Percentiles rank a stretch among this genome's conserved stretches.
Conservation (phyloP, 2,113 vertebrate genomes). For the Centrocercus urophasianus region DNA sequence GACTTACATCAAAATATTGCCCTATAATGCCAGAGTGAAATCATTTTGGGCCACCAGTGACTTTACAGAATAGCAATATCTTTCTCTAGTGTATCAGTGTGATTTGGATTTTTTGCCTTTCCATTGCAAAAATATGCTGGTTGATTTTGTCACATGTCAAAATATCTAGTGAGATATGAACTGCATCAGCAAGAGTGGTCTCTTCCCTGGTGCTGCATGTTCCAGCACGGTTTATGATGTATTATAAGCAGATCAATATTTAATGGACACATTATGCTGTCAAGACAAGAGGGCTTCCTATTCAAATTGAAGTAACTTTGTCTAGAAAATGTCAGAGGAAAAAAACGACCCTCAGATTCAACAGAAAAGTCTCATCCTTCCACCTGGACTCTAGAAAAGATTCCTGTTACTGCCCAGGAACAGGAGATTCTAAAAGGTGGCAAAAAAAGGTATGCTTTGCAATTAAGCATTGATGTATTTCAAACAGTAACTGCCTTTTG, state of each 20-base stretch:
- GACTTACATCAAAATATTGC: not conserved
- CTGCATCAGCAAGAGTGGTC: not conserved
- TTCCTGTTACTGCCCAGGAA: not conserved
- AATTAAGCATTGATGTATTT: not conserved
- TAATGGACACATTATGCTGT: slow-evolving; percentile 34
- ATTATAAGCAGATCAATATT: slow-evolving; percentile 48
- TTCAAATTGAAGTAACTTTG: slow-evolving; percentile 27
- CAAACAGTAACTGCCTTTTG: not conserved
- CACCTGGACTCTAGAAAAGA: not conserved
- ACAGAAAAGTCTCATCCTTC: not conserved
- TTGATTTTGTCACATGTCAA: slow-evolving; percentile 41
- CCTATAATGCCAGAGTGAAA: not conserved
- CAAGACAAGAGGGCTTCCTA: slow-evolving; percentile 8
- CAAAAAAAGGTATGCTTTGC: not conserved
- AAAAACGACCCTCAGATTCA: not conserved
- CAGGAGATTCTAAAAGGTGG: not conserved
- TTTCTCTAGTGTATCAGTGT: not conserved
- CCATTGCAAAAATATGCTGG: slow-evolving; percentile 18
- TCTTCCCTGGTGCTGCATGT: not conserved
- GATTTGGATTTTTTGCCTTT: not conserved
- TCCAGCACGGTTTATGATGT: slow-evolving; percentile 9
- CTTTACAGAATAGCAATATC: not conserved
- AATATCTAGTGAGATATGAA: slow-evolving; percentile 51
- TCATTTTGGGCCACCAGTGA: not conserved
- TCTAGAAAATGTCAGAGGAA: not conserved